These are phyloP conservation scores for Andrena dorsata DNA, from an alignment of 2,888 invertebrate species.

Conservation along the genomic window DNA sequence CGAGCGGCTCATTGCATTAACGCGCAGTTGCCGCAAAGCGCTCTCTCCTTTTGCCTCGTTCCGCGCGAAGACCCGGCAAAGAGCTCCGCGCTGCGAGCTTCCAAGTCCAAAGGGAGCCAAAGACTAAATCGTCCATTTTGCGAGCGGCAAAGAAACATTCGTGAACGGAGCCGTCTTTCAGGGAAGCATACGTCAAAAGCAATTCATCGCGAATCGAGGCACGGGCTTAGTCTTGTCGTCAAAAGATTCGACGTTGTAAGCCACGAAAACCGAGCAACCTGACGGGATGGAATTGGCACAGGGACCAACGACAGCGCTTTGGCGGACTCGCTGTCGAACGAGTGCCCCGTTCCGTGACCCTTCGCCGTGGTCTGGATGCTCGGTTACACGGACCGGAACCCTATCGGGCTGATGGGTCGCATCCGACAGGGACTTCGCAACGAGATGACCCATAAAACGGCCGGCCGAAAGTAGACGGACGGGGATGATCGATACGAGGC, in stretches of 20 bases:
- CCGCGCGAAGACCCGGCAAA: not conserved
- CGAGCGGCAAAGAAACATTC: not conserved
- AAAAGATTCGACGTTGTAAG: not conserved
- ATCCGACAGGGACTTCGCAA: slow-evolving; percentile 37
- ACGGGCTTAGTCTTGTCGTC: not conserved
- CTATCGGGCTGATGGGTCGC: slow-evolving; percentile 38
- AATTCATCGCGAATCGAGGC: too few species aligned
- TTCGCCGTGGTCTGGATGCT: not conserved
- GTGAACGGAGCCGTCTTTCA: too few species aligned
- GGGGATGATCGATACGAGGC: slow-evolving; percentile 29
- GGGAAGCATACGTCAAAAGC: too few species aligned
- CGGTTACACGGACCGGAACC: slow-evolving; percentile 32
- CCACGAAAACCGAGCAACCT: not conserved
- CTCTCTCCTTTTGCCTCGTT: slow-evolving; percentile 1
- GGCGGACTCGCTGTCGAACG: not conserved
- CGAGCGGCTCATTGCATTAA: slow-evolving; percentile 12
- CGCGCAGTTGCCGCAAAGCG: slow-evolving; percentile 26
- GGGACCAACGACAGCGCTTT: not conserved
- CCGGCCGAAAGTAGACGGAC: not conserved
- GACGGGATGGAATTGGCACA: not conserved
- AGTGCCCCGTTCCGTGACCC: slow-evolving; percentile 7
- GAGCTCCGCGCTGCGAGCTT: not conserved
- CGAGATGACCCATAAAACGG: slow-evolving; percentile 23
- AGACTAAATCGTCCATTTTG: not conserved
- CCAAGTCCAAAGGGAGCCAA: not conserved